phyloP scores from a whole-genome alignment of 2,113 vertebrate species.

The Megatriorchis doriae region DNA sequence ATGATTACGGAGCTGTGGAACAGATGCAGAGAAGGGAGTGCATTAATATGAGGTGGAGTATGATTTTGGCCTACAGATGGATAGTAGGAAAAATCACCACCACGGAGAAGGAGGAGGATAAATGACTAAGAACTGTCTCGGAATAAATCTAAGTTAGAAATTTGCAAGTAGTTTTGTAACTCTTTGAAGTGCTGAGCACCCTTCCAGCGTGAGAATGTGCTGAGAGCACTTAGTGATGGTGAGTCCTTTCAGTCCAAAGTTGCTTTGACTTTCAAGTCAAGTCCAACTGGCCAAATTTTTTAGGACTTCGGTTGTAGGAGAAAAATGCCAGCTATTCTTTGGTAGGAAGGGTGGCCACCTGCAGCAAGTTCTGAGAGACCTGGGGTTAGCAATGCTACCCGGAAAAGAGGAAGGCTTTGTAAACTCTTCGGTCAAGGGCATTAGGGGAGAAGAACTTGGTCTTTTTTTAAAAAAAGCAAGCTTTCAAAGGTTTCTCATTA shows the following conservation, averaged over 20 bases:
- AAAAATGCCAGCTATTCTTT: neutral
- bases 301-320: neutral
- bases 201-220: neutral
- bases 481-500: neutral
- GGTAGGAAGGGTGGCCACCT: neutral
- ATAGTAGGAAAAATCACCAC: neutral
- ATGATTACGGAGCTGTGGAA: neutral
- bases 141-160: neutral
- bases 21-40: neutral
- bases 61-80: neutral
- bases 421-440: neutral
- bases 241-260: neutral
- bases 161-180: neutral
- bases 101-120: neutral
- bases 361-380: neutral
- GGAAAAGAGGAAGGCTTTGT: neutral
- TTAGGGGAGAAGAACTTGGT: neutral
- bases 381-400: neutral
- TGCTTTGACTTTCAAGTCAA: neutral
- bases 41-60: neutral
- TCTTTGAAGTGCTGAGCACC: neutral
- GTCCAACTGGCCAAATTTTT: neutral
- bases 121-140: neutral
- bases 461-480: neutral
- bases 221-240: neutral